These are phyloP conservation scores for Antrozous pallidus DNA, from an alignment of 2,797 vertebrate genomes.

Conservation along the genomic window DNA sequence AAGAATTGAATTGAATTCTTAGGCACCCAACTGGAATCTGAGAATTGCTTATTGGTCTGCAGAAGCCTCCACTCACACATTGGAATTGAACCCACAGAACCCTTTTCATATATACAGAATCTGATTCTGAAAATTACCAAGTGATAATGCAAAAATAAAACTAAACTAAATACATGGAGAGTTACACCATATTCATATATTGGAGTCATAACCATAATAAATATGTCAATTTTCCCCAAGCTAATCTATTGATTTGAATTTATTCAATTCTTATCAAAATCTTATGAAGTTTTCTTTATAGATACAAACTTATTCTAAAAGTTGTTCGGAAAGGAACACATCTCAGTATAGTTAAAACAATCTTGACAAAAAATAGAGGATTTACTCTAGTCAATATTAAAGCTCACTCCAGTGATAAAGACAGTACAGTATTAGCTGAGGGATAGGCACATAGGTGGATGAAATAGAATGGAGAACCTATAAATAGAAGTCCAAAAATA, in stretches of 20 bases:
- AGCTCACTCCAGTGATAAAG: not conserved
- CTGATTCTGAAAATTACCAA: not conserved
- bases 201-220: not conserved
- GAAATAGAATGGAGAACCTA: not conserved
- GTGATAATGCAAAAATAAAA: not conserved
- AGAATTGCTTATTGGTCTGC: not conserved
- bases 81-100: not conserved
- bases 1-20: not conserved
- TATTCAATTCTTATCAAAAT: not conserved
- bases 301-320: not conserved
- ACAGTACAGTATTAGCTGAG: not conserved
- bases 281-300: not conserved
- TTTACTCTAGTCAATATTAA: not conserved
- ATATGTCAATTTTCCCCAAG: not conserved
- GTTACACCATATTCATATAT: not conserved
- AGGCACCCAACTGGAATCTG: not conserved
- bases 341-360: not conserved
- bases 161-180: not conserved
- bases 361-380: not conserved
- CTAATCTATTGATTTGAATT: not conserved
- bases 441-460: not conserved
- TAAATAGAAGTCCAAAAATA: not conserved
- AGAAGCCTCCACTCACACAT: not conserved
- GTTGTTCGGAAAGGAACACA: not conserved
- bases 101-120: not conserved